Base-by-base conservation (phyloP, 2,888 invertebrate species). In the Neelides folsomi region DNA sequence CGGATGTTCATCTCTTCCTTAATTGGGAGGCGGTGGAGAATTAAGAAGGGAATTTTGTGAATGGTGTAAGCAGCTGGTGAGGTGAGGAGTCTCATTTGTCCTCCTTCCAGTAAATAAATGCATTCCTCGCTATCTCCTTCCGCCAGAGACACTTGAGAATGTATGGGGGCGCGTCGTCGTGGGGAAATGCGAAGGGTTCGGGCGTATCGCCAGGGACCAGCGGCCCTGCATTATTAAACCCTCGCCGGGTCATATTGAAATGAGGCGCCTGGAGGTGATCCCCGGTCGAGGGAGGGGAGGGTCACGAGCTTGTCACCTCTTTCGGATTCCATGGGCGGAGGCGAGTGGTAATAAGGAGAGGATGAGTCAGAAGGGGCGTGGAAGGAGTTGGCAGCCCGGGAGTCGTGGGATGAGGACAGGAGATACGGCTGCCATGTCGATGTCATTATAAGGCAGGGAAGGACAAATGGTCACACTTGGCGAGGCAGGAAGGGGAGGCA, bases 401-500 rank as follows among this genome's bases (percentile, higher is more conserved):
- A n/a, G 7, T 44, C 19, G 37, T 43, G 37, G 15, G 44, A 19
- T n/a, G 36, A 19, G 18, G 27, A 9, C 27, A 41, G 27, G 40
- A 15, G 20, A 43, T 15, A 10, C 10, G 40, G 35, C 35, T n/a
- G 34, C 39, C 27, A 39, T 47, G 47, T 47, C 27, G 50, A 42
- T 42, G 42, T 55, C 49, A 55, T 52, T 51, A 52, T 48, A 51
- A 52, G 51, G 46, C 51, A 54, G 54, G 54, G 54, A 54, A 52
- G 55, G 55, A 55, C 55, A 55, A 55, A 55, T 52, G 55, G 55
- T 55, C 55, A 55, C 55, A 55, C 55, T 55, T 52, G 55, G 55
- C 43, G 55, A 55, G 54, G 48, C 54, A 49, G 50, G 46, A 50
- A 40, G 53, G 40, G 36, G 40, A 45, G 35, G 15, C 45, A n/a